Conservation (phyloP, 64 coral and sea anemone species). For the Montipora cactus region DNA sequence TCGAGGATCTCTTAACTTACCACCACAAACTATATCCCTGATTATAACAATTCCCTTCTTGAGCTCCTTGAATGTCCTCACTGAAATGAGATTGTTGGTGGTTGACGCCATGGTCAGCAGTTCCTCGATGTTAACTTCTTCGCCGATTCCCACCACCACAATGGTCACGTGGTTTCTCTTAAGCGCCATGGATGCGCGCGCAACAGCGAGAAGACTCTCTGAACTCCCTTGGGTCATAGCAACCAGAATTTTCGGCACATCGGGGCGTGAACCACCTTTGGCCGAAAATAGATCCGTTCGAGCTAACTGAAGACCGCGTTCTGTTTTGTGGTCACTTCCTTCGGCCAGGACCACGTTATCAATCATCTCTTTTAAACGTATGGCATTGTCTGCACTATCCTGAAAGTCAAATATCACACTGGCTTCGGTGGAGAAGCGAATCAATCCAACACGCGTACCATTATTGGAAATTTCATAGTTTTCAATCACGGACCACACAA, state of each 20-base stretch:
- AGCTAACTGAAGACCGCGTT: constrained; percentile 46
- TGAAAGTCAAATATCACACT: constrained; percentile 67
- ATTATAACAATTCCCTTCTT: constrained; percentile 48
- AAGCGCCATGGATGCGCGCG: constrained; percentile 31
- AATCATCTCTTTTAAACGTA: constrained; percentile 18
- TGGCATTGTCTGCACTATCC: constrained; percentile 14
- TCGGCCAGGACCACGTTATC: constrained; percentile 32
- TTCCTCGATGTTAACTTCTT: constrained; percentile 59
- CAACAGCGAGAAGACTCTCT: constrained; percentile 11
- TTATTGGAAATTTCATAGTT: constrained; percentile 51
- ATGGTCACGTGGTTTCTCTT: constrained; percentile 48
- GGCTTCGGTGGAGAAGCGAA: constrained; percentile 50
- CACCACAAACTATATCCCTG: constrained; percentile 68
- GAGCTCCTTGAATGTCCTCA: constrained; percentile 46
- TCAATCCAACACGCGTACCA: constrained; percentile 68
- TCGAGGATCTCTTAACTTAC: background rate
- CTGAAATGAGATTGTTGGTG: constrained; percentile 33
- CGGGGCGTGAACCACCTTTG: constrained; percentile 13
- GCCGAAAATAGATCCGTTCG: constrained; percentile 40
- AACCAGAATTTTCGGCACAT: constrained; percentile 51
- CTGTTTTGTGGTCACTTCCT: constrained; percentile 39
- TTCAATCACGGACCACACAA: constrained; percentile 71
- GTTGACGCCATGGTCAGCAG: constrained; percentile 54
- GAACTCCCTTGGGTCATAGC: constrained; percentile 58
- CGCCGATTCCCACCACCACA: constrained; percentile 65